phyloP scores from a whole-genome alignment of 2,888 invertebrate genomes.

The Euproctis similis region DNA sequence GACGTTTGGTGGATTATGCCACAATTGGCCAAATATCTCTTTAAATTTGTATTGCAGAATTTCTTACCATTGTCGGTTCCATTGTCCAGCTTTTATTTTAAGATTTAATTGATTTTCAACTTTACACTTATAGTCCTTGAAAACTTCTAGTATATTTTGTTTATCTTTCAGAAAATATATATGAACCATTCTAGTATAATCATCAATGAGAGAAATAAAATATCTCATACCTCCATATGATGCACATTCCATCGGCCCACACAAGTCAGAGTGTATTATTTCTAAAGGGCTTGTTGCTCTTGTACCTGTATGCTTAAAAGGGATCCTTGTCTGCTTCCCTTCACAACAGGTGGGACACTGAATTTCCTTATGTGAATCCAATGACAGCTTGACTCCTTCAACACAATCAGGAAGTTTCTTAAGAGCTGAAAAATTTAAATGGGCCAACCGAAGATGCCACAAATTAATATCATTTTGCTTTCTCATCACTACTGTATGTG shows the following conservation, averaged over 20 bases:
- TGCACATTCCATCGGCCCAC: too few species aligned
- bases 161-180: conserved; percentile 5
- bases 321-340: conserved; percentile 1
- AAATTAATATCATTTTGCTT: too few species aligned
- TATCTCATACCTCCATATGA: too few species aligned
- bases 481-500: too few species aligned
- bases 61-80: conserved; percentile 4
- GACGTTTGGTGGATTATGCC: conserved; percentile 2
- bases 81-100: conserved; percentile 1
- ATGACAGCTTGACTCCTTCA: too few species aligned
- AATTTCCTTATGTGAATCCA: neutral
- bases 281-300: neutral
- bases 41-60: conserved; percentile 1
- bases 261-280: too few species aligned
- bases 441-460: too few species aligned
- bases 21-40: neutral
- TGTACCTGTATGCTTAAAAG: neutral
- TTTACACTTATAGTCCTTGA: conserved; percentile 2
- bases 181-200: conserved; percentile 2
- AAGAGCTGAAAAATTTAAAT: neutral
- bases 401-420: conserved; percentile 1
- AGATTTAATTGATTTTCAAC: conserved; percentile 4
- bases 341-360: neutral
- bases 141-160: conserved; percentile 1
- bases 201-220: conserved; percentile 1